Evolutionary conservation across 2,797 vertebrate genomes (phyloP).

Genomic region (Apogon hyalosoma): DNA sequence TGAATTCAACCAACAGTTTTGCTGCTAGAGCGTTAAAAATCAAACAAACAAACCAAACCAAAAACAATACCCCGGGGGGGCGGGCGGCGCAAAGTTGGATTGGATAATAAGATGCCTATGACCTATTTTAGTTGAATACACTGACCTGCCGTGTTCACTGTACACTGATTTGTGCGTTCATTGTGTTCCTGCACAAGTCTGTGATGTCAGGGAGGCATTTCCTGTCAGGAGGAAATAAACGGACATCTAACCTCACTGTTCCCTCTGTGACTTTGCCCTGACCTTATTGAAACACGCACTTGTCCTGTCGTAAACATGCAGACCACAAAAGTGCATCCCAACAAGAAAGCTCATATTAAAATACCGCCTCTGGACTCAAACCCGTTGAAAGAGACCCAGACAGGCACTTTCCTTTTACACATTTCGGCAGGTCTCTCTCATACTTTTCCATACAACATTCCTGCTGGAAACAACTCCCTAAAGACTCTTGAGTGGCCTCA

Average conservation of each 20-base stretch:
- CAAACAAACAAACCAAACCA: too few species aligned
- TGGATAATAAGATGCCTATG: neutral
- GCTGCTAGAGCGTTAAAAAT: too few species aligned
- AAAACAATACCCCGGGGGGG: too few species aligned
- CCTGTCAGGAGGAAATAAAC: slow-evolving; percentile 15
- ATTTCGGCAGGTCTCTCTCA: slow-evolving; percentile 18
- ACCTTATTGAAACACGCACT: slow-evolving; percentile 31
- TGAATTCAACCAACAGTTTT: too few species aligned
- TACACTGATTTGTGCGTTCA: neutral
- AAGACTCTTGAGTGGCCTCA: slow-evolving; percentile 25
- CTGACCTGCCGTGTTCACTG: neutral
- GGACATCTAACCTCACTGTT: slow-evolving; percentile 31
- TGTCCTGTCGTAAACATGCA: slow-evolving; percentile 34
- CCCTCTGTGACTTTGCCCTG: slow-evolving; percentile 32
- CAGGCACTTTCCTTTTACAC: slow-evolving; percentile 37
- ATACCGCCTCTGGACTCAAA: slow-evolving; percentile 35
- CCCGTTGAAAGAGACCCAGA: slow-evolving; percentile 33
- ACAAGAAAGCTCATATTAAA: slow-evolving; percentile 49
- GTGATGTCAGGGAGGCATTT: slow-evolving; percentile 26
- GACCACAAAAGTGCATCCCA: slow-evolving; percentile 45
- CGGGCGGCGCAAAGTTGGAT: too few species aligned
- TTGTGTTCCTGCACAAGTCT: neutral
- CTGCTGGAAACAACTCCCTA: slow-evolving; percentile 2
- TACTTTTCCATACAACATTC: slow-evolving; percentile 8
- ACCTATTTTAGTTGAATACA: neutral